phyloP scores from a whole-genome alignment of 2,113 vertebrate genomes.

The Poeciliopsis retropinna region DNA sequence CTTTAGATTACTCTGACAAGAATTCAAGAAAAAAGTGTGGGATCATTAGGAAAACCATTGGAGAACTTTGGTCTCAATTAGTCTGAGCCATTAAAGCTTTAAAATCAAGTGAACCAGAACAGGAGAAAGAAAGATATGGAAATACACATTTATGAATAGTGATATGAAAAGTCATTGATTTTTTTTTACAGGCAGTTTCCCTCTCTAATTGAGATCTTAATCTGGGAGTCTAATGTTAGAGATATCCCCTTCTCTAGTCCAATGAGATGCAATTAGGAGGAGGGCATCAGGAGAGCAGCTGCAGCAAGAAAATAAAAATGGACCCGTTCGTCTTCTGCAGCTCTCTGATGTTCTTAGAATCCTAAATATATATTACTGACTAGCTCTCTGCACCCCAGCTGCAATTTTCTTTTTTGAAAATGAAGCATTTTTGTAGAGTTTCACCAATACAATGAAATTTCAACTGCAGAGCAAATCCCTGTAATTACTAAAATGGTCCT shows the following conservation, averaged over 20 bases:
- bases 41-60: constrained; percentile 40
- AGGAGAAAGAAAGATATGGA: constrained; percentile 24
- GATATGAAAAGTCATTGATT: constrained; percentile 50
- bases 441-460: constrained; percentile 35
- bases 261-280: constrained; percentile 71
- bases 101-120: constrained; percentile 34
- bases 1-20: constrained; percentile 32
- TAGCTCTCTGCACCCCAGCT: constrained; percentile 12
- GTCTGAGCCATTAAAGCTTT: constrained; percentile 42
- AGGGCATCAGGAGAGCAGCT: constrained; percentile 33
- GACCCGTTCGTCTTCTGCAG: constrained; percentile 18
- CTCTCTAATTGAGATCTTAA: constrained; percentile 64
- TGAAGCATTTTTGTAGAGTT: constrained; percentile 38
- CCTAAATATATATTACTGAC: constrained; percentile 35
- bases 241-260: constrained; percentile 55
- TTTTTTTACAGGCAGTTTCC: constrained; percentile 43
- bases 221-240: constrained; percentile 61
- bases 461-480: constrained; percentile 20
- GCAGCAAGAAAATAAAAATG: constrained; percentile 23
- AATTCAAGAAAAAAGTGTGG: constrained; percentile 24
- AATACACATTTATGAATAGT: constrained; percentile 46
- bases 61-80: constrained; percentile 56
- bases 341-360: constrained; percentile 17
- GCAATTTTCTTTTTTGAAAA: constrained; percentile 12
- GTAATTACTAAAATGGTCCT: constrained; percentile 11